Conservation (phyloP, 2,888 invertebrate genomes). For the Maniola hyperantus region DNA sequence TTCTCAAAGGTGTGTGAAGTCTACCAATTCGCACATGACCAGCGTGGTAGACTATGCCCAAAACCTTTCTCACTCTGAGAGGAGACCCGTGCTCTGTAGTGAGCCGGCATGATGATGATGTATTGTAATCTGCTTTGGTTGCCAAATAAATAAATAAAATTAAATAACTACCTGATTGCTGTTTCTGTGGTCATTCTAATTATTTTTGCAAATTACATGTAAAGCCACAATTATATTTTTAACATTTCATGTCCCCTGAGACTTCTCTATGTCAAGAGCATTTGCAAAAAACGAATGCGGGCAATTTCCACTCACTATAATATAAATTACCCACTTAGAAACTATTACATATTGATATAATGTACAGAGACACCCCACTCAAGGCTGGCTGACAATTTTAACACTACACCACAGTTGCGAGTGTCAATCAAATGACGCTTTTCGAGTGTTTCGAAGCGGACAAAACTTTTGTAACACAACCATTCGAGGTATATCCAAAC, state of each 20-base stretch:
- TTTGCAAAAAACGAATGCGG: slow-evolving; percentile 11
- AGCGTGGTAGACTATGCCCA: no score
- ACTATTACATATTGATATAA: slow-evolving; percentile 26
- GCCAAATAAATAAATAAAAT: no score
- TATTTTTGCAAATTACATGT: no score
- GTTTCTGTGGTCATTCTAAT: no score
- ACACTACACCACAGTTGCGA: slow-evolving; percentile 63
- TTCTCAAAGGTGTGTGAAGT: no score
- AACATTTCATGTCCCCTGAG: neutral
- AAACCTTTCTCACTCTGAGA: no score
- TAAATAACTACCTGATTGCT: no score
- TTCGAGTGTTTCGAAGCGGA: slow-evolving; percentile 66
- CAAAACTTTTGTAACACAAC: slow-evolving; percentile 62
- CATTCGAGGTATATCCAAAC: slow-evolving; percentile 43
- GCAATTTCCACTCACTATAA: neutral
- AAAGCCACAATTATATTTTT: neutral
- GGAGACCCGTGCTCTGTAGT: no score
- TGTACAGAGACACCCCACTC: slow-evolving; percentile 32
- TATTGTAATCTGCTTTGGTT: no score
- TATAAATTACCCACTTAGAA: slow-evolving; percentile 14
- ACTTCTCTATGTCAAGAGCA: neutral
- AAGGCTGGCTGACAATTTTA: slow-evolving; percentile 39
- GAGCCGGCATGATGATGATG: no score
- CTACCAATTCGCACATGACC: no score
- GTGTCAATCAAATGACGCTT: slow-evolving; percentile 66